These are phyloP conservation scores for Zootermopsis nevadensis DNA, from an alignment of 2,888 invertebrate species.

Conservation along the genomic window DNA sequence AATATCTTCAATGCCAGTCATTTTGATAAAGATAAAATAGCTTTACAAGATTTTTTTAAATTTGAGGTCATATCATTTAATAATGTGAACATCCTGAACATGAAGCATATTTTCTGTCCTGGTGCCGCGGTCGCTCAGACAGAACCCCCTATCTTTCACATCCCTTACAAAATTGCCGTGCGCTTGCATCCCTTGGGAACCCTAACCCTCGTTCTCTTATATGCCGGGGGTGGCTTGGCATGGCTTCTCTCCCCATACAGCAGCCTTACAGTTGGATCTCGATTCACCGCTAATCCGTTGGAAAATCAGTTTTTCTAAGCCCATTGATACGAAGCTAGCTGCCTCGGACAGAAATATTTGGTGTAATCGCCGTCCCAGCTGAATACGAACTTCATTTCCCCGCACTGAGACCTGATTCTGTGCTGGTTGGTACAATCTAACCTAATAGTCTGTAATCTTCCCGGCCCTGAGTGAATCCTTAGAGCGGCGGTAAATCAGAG, in stretches of 20 bases:
- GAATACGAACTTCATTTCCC: constrained; percentile 34
- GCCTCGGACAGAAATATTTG: constrained; percentile 53
- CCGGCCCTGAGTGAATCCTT: constrained; percentile 13
- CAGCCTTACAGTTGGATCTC: constrained; percentile 42
- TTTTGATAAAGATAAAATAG: too few species aligned
- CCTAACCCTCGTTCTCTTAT: constrained; percentile 15
- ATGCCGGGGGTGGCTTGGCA: constrained; percentile 19
- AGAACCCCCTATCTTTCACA: constrained; percentile 17
- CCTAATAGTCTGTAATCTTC: constrained; percentile 17
- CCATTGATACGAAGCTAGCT: constrained; percentile 50
- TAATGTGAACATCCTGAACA: not conserved
- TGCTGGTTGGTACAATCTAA: constrained; percentile 13
- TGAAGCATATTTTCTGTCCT: constrained; percentile 16
- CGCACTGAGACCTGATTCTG: not conserved
- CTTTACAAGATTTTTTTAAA: too few species aligned
- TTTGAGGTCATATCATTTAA: not conserved
- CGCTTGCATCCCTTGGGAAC: constrained; percentile 37
- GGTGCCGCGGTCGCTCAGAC: not conserved
- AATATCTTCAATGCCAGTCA: too few species aligned
- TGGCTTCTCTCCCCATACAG: constrained; percentile 35
- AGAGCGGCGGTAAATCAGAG: constrained; percentile 12
- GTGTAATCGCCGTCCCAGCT: constrained; percentile 49
- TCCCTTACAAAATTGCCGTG: constrained; percentile 46
- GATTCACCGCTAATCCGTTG: constrained; percentile 53
- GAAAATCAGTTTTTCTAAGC: constrained; percentile 54